phyloP scores from a whole-genome alignment of 2,888 invertebrate genomes.

The Electrophaes corylata region DNA sequence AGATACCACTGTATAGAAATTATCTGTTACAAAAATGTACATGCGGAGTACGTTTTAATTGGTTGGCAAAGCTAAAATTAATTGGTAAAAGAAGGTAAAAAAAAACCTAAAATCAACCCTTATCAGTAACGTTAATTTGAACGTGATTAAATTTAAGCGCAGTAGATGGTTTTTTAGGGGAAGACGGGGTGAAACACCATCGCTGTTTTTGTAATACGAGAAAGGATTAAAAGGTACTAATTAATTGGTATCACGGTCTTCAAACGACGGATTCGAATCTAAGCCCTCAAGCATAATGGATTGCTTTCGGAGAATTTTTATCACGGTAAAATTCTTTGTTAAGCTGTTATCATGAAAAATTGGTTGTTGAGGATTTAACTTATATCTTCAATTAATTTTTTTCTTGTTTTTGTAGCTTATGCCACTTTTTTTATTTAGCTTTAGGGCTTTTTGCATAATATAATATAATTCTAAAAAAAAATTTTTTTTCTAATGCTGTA shows the following conservation, averaged over 20 bases:
- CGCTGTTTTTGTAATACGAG: slow-evolving; percentile 47
- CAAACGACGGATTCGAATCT: slow-evolving; percentile 28
- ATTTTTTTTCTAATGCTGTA: too few species aligned
- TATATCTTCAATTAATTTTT: background rate
- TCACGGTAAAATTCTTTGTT: slow-evolving; percentile 16
- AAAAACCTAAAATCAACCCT: slow-evolving; percentile 17
- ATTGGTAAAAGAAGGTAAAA: slow-evolving; percentile 12
- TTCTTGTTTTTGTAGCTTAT: background rate
- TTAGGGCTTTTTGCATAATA: too few species aligned
- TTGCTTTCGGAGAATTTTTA: slow-evolving; percentile 25
- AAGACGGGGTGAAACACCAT: slow-evolving; percentile 16
- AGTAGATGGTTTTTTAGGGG: slow-evolving; percentile 24
- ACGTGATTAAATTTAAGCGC: slow-evolving; percentile 38
- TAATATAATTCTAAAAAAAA: too few species aligned
- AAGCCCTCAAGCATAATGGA: slow-evolving; percentile 27
- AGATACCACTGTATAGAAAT: too few species aligned
- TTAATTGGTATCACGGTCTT: slow-evolving; percentile 41
- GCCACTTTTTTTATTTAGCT: background rate
- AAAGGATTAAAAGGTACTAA: slow-evolving; percentile 49
- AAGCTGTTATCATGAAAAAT: slow-evolving; percentile 6
- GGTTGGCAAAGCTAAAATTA: background rate
- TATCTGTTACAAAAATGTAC: background rate
- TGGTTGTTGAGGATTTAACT: background rate
- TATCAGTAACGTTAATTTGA: slow-evolving; percentile 30
- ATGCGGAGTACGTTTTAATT: background rate